phyloP scores from a whole-genome alignment of 2,888 invertebrate genomes.

The Hirtodrosophila duncani region DNA sequence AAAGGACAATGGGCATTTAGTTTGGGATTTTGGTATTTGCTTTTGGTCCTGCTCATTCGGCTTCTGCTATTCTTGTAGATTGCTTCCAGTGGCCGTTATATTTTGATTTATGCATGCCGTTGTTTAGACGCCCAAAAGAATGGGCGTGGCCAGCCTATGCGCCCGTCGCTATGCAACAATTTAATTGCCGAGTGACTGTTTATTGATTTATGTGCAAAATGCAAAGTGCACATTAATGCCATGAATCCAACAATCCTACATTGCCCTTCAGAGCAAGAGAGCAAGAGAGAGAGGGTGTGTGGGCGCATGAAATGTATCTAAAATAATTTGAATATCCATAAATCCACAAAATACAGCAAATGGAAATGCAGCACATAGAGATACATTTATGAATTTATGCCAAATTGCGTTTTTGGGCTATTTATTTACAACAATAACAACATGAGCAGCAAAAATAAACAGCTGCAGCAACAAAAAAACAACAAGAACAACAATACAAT shows the following conservation, averaged over 20 bases:
- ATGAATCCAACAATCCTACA: slow-evolving; percentile 22
- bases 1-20: slow-evolving; percentile 18
- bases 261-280: no score
- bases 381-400: slow-evolving; percentile 17
- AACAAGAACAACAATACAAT: no score
- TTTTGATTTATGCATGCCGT: slow-evolving; percentile 51
- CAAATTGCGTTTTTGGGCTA: slow-evolving; percentile 21
- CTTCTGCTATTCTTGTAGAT: background rate
- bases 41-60: background rate
- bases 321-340: slow-evolving; percentile 3
- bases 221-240: slow-evolving; percentile 53
- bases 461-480: no score
- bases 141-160: background rate
- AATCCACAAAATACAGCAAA: background rate
- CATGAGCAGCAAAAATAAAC: slow-evolving; percentile 5
- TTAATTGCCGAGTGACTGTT: slow-evolving; percentile 57
- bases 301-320: no score
- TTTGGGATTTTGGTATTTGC: slow-evolving; percentile 38
- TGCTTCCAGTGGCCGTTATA: slow-evolving; percentile 43
- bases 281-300: no score
- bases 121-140: slow-evolving; percentile 25
- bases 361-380: background rate
- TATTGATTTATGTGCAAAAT: slow-evolving; percentile 58
- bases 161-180: slow-evolving; percentile 52
- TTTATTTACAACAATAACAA: slow-evolving; percentile 12